These are phyloP conservation scores for Remorina albescens DNA, from an alignment of 2,797 vertebrate species.

Conservation along the genomic window DNA sequence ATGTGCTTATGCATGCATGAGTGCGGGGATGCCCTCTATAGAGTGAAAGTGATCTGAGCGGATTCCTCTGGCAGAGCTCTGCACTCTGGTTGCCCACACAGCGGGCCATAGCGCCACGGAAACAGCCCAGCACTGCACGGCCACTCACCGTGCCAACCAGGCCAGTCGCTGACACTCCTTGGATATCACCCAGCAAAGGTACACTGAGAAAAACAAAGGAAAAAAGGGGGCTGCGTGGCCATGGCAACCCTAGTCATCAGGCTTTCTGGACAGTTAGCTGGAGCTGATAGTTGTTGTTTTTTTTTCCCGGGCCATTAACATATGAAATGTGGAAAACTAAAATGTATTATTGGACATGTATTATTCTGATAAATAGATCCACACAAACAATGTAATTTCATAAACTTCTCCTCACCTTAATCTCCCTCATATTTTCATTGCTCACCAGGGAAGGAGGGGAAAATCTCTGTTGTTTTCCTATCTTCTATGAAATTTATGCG, in stretches of 20 bases:
- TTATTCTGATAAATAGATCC: constrained; percentile 37
- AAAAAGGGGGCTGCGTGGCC: constrained; percentile 39
- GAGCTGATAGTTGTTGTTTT: not conserved
- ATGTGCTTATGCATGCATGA: constrained; percentile 22
- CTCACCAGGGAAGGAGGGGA: constrained; percentile 44
- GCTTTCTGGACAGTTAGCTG: constrained; percentile 33
- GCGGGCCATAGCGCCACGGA: constrained; percentile 60
- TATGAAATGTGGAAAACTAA: constrained; percentile 14
- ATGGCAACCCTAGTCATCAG: constrained; percentile 60
- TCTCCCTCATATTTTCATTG: constrained; percentile 52
- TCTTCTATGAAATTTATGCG: constrained; percentile 72
- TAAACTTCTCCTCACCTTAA: constrained; percentile 36
- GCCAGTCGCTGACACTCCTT: constrained; percentile 70
- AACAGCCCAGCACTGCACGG: constrained; percentile 56
- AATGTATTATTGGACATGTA: constrained; percentile 21
- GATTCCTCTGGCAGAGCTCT: constrained; percentile 75
- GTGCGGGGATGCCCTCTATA: constrained; percentile 67
- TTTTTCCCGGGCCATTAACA: not conserved
- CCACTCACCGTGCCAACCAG: constrained; percentile 70
- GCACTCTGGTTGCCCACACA: constrained; percentile 62
- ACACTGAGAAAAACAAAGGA: constrained; percentile 18
- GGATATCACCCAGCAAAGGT: constrained; percentile 75
- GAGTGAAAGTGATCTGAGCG: constrained; percentile 68
- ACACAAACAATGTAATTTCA: constrained; percentile 53
- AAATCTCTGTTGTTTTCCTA: constrained; percentile 52